Conservation (phyloP, 2,797 vertebrate genomes). For the Nyctalus aviator region DNA sequence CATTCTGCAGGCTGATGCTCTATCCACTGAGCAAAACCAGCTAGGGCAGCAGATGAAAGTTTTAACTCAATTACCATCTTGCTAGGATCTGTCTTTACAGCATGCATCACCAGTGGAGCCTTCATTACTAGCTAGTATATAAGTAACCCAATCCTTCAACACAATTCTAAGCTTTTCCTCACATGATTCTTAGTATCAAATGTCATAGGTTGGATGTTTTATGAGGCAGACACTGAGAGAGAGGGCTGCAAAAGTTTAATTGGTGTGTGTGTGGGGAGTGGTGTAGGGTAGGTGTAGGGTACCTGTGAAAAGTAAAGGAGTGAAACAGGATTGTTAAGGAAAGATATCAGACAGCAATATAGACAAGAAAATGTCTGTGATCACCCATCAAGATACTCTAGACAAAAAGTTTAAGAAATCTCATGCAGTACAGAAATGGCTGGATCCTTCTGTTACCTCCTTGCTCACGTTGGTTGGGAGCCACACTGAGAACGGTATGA, state of each 20-base stretch:
- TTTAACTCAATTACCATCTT: neutral
- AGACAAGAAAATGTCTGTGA: neutral
- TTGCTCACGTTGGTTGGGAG: neutral
- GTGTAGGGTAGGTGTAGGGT: accelerated
- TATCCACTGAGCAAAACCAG: no score
- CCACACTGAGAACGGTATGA: neutral
- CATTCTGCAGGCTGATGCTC: no score
- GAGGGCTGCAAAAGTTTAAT: neutral
- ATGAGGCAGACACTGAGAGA: neutral
- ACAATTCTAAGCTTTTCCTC: neutral
- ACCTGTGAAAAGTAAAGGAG: neutral
- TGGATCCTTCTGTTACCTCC: neutral
- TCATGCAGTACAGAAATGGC: neutral
- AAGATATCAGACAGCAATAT: neutral
- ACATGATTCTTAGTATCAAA: neutral
- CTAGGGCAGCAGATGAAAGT: neutral
- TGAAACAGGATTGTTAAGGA: neutral
- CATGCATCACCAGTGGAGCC: neutral
- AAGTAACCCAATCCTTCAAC: neutral
- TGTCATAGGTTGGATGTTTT: neutral
- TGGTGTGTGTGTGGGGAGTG: accelerated
- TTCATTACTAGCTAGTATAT: neutral
- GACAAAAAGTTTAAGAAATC: neutral
- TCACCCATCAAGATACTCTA: neutral
- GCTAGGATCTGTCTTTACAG: neutral